These are phyloP conservation scores for Catocala nupta DNA, from an alignment of 2,888 invertebrate species.

Conservation along the genomic window DNA sequence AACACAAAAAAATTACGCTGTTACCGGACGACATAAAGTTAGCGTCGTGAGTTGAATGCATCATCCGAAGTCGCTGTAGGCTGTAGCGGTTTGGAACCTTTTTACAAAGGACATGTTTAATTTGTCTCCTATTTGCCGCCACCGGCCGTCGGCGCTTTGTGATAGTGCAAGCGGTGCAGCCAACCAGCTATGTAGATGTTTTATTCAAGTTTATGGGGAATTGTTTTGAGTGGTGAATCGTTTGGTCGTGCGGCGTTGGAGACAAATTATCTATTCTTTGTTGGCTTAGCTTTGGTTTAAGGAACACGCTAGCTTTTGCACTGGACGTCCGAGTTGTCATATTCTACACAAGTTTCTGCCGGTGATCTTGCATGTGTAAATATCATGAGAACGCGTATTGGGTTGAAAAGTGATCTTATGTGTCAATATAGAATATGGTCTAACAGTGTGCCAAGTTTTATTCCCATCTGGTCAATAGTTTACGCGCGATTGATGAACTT, in stretches of 20 bases:
- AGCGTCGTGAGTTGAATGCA: conserved; percentile 67
- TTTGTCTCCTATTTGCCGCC: conserved; percentile 79
- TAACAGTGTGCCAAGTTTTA: no score
- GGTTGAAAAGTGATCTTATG: no score
- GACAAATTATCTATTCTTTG: no score
- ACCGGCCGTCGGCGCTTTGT: conserved; percentile 47
- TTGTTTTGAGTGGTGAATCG: not conserved
- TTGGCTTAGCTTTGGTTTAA: no score
- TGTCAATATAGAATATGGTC: no score
- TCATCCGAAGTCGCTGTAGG: conserved; percentile 41
- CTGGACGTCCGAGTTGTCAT: no score
- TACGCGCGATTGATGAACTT: no score
- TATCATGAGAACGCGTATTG: no score
- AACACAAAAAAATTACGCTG: conserved; percentile 21
- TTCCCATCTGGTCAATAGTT: no score
- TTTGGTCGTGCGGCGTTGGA: not conserved
- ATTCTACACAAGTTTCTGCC: no score
- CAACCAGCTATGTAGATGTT: conserved; percentile 22
- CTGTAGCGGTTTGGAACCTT: conserved; percentile 39
- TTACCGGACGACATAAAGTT: conserved; percentile 59
- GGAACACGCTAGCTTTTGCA: no score
- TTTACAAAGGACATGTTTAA: conserved; percentile 63
- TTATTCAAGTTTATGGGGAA: conserved; percentile 8
- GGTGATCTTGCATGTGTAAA: no score
- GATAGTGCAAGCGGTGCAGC: conserved; percentile 40